These are phyloP conservation scores for Ganaspis sp. DNA, from an alignment of 1,140 invertebrate species.

Conservation along the genomic window DNA sequence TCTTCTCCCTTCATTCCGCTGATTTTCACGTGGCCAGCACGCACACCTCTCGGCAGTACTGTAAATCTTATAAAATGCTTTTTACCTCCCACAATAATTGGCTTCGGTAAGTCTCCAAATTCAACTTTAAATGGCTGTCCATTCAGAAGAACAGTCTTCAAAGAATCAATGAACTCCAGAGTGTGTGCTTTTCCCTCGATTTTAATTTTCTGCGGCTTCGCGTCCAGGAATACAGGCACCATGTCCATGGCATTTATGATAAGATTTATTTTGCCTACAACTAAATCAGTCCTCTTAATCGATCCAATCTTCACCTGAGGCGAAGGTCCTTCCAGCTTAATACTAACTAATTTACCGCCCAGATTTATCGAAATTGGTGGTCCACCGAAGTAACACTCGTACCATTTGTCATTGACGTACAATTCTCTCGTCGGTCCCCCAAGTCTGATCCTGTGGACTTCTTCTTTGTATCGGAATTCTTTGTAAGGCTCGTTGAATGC, in stretches of 20 bases:
- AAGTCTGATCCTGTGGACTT: constrained; percentile 87
- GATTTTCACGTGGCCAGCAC: constrained; percentile 82
- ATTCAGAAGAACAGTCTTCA: constrained; percentile 88
- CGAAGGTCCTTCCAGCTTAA: constrained; percentile 90
- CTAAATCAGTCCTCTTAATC: constrained; percentile 83
- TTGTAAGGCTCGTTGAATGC: constrained; percentile 85
- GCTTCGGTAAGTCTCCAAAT: constrained; percentile 94
- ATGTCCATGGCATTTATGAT: constrained; percentile 87
- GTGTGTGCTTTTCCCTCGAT: constrained; percentile 86
- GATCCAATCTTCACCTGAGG: constrained; percentile 90
- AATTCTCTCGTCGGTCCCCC: constrained; percentile 95
- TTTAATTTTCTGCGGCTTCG: constrained; percentile 88
- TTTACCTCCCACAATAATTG: constrained; percentile 86
- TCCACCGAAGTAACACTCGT: constrained; percentile 94
- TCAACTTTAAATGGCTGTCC: constrained; percentile 88
- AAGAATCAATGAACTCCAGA: constrained; percentile 86
- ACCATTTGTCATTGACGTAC: constrained; percentile 90
- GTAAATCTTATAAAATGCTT: constrained; percentile 91
- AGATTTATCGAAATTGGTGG: constrained; percentile 90
- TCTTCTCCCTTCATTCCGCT: constrained; percentile 81
- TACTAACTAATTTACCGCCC: constrained; percentile 83
- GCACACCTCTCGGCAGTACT: constrained; percentile 85
- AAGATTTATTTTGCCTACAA: constrained; percentile 88
- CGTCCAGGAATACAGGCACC: constrained; percentile 90
- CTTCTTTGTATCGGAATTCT: constrained; percentile 83